Percentiles rank a stretch among this genome's conserved stretches.
These are phyloP conservation scores for Tineola bisselliella DNA, from an alignment of 2,888 invertebrate genomes.

Conservation along the genomic window DNA sequence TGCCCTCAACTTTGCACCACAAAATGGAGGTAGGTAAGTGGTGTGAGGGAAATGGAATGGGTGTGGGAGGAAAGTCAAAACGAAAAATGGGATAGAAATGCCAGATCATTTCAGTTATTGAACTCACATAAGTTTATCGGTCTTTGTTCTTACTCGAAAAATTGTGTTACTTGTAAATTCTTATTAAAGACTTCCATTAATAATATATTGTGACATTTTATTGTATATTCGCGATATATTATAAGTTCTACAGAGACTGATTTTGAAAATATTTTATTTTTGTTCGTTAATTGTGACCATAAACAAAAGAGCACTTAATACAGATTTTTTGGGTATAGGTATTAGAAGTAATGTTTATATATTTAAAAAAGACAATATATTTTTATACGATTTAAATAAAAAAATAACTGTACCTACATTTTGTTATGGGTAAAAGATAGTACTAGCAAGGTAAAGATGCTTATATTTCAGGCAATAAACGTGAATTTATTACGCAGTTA, in stretches of 20 bases:
- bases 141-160: not conserved
- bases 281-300: no score
- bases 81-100: conserved; percentile 64
- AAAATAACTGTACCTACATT: not conserved
- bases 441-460: conserved; percentile 44
- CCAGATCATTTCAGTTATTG: conserved; percentile 63
- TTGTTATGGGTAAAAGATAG: not conserved
- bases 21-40: conserved; percentile 33
- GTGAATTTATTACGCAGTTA: conserved; percentile 61
- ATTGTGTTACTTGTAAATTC: not conserved
- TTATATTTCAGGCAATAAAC: conserved; percentile 60
- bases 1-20: conserved; percentile 68
- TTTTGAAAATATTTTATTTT: no score
- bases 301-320: no score
- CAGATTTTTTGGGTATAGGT: no score
- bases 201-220: no score
- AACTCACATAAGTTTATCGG: conserved; percentile 60
- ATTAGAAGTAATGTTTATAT: no score
- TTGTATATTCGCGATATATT: no score
- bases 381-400: no score
- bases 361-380: no score
- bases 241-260: no score
- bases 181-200: not conserved
- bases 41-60: conserved; percentile 19
- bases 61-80: conserved; percentile 23